A percentile compares a stretch with the other conserved stretches of the same genome.
phyloP scores from a whole-genome alignment of 2,113 vertebrate genomes.

The Rousettus leschenaultii region DNA sequence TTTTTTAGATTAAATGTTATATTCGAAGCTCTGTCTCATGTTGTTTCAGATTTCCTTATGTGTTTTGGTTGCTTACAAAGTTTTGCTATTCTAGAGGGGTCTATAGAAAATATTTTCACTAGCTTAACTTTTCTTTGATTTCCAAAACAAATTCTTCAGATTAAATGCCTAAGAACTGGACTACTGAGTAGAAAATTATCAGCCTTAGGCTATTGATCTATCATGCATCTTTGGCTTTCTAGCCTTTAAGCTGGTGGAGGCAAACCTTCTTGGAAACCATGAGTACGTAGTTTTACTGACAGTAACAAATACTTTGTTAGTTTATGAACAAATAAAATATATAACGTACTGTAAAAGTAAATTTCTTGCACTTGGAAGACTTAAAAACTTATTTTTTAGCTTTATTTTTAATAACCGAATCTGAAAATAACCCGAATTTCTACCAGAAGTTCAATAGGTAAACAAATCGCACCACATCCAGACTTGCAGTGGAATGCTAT shows the following conservation, averaged over 20 bases:
- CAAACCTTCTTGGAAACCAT: neutral
- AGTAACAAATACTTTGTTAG: neutral
- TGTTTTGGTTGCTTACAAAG: neutral
- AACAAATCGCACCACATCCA: neutral
- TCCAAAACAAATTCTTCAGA: neutral
- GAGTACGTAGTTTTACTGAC: neutral
- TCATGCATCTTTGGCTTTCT: neutral
- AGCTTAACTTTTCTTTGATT: neutral
- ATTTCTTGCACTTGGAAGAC: neutral
- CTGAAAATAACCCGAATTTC: neutral
- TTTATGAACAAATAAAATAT: neutral
- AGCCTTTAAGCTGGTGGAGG: neutral
- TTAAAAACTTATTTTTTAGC: neutral
- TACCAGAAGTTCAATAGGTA: neutral
- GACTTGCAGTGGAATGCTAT: neutral
- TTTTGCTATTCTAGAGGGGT: neutral
- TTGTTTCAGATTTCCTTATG: neutral
- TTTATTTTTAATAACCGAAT: neutral
- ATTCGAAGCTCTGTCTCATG: neutral
- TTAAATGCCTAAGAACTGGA: neutral
- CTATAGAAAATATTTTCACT: neutral
- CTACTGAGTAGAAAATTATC: neutral
- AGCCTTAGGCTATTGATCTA: neutral
- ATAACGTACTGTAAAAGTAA: neutral
- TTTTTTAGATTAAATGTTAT: neutral